These are phyloP conservation scores for Mobula birostris DNA, from an alignment of 2,113 vertebrate genomes.

Conservation along the genomic window DNA sequence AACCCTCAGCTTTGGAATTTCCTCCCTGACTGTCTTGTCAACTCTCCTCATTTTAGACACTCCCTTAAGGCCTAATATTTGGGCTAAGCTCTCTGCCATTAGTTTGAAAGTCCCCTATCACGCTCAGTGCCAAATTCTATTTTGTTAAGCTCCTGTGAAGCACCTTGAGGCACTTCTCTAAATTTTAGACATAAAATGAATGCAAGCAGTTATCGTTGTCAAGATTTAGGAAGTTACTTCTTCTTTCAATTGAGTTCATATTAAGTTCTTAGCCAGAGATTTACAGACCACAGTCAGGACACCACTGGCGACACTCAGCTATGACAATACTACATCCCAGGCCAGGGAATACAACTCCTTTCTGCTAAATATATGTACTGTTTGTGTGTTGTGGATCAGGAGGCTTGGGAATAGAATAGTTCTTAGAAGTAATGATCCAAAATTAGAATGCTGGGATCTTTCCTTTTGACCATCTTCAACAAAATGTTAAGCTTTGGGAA, in stretches of 20 bases:
- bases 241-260: background rate
- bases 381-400: background rate
- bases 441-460: too few species aligned
- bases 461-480: too few species aligned
- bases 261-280: background rate
- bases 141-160: background rate
- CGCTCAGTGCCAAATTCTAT: background rate
- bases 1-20: background rate
- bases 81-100: background rate
- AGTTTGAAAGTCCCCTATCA: background rate
- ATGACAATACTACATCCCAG: background rate
- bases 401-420: background rate
- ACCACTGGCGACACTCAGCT: background rate
- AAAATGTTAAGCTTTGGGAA: too few species aligned
- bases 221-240: background rate
- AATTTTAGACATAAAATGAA: background rate
- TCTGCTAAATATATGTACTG: background rate
- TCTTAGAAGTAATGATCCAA: too few species aligned
- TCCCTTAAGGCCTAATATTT: background rate
- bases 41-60: background rate
- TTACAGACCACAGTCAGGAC: background rate
- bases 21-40: background rate
- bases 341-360: background rate
- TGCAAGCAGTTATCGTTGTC: background rate
- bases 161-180: background rate